Percentiles rank a stretch among this genome's conserved stretches.
Conservation (phyloP, 2,888 invertebrate species). For the Drosophila nr. medialis region DNA sequence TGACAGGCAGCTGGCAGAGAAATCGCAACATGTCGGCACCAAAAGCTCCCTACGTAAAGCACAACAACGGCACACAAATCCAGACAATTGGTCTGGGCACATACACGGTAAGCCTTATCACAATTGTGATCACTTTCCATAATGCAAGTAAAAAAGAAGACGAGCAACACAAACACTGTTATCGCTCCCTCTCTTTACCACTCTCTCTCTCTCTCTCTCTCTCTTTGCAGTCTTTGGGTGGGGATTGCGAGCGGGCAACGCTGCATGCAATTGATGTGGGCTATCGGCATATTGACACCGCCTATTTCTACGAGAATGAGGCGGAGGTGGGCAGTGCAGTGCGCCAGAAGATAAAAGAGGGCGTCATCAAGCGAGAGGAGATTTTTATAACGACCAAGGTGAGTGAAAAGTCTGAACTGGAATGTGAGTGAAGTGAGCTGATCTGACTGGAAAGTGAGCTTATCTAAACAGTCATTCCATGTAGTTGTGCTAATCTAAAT, state of each 20-base stretch:
- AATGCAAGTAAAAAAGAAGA: neutral
- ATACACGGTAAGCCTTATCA: slow-evolving; percentile 74
- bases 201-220: too few relatives aligned
- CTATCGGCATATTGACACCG: slow-evolving; percentile 86
- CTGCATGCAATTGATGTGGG: slow-evolving; percentile 86
- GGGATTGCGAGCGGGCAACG: slow-evolving; percentile 82
- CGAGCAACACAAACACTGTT: slow-evolving; percentile 1
- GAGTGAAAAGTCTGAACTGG: neutral
- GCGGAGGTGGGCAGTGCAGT: slow-evolving; percentile 85
- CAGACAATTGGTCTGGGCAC: slow-evolving; percentile 83
- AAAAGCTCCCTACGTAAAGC: slow-evolving; percentile 65
- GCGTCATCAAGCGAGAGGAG: slow-evolving; percentile 85
- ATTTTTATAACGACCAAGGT: slow-evolving; percentile 83
- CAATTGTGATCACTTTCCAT: slow-evolving; percentile 8
- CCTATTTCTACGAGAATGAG: slow-evolving; percentile 85
- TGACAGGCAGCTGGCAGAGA: slow-evolving; percentile 35
- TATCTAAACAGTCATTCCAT: neutral
- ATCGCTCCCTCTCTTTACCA: neutral
- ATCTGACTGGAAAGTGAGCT: neutral
- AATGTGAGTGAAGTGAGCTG: neutral
- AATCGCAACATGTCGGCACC: slow-evolving; percentile 55
- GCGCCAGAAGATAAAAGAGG: slow-evolving; percentile 84
- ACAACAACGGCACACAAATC: slow-evolving; percentile 82
- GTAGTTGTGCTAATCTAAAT: slow-evolving; percentile 87
- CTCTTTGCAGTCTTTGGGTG: slow-evolving; percentile 76